Evolutionary conservation across 2,797 vertebrate genomes (phyloP).

Genomic region (Coregonus sp.): DNA sequence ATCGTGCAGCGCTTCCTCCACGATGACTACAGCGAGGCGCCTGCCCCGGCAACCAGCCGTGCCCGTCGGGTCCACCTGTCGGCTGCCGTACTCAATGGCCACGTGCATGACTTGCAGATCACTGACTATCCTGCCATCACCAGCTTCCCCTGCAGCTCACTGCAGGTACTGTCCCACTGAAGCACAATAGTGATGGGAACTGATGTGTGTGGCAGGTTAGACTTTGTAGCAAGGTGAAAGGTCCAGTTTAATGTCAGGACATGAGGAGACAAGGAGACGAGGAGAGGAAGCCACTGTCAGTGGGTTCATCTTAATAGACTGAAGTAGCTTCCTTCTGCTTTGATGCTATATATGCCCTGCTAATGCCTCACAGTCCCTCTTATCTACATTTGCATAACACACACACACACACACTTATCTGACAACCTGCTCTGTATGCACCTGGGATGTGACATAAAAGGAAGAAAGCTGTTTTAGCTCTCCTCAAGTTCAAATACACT

Average conservation of each 20-base stretch:
- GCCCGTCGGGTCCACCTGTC: slow-evolving; percentile 84
- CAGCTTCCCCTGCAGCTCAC: slow-evolving; percentile 84
- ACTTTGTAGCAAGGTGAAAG: background rate
- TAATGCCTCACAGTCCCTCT: too few species aligned
- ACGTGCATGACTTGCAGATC: slow-evolving; percentile 90
- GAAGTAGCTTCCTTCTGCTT: background rate
- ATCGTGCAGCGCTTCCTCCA: slow-evolving; percentile 88
- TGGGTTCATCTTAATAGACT: background rate
- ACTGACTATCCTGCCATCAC: slow-evolving; percentile 88
- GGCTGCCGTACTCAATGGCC: slow-evolving; percentile 88
- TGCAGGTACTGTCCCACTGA: slow-evolving; percentile 75
- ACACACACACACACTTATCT: background rate
- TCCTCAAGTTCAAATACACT: background rate
- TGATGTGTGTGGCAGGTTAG: background rate
- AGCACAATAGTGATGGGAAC: too few species aligned
- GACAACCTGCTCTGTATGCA: background rate
- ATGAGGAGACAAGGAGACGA: background rate
- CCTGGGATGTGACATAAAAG: slow-evolving; percentile 1
- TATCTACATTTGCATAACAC: background rate
- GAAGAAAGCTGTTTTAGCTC: background rate
- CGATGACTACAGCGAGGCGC: slow-evolving; percentile 88
- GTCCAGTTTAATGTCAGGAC: background rate
- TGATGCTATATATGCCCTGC: too few species aligned
- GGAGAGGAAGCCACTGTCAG: too few species aligned
- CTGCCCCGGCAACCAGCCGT: slow-evolving; percentile 75